Evolutionary conservation across 30 jellyfish, hydroid and myxozoan genomes (phyloP).

Genomic region (Phacellophora camtschatica): DNA sequence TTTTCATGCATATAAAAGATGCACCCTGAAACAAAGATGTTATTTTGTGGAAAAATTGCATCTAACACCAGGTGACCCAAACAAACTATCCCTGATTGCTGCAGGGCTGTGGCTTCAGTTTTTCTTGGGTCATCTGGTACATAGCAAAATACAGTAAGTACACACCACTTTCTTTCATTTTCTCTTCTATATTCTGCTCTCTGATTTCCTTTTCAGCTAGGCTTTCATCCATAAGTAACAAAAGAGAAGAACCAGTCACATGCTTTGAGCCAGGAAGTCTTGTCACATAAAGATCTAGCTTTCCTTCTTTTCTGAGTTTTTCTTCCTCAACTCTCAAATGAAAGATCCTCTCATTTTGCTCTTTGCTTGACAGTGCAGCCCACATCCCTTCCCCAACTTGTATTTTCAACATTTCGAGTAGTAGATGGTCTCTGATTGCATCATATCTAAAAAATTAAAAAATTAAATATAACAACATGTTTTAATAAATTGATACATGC

Average conservation of each 20-base stretch:
- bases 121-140: too few species aligned
- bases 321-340: slow-evolving; percentile 86
- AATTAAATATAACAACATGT: too few species aligned
- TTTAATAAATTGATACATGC: too few species aligned
- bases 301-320: slow-evolving; percentile 67
- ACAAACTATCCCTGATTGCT: too few species aligned
- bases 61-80: too few species aligned
- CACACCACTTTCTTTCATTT: slow-evolving; percentile 82
- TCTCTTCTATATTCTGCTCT: slow-evolving; percentile 49
- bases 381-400: slow-evolving; percentile 95
- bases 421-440: slow-evolving; percentile 68
- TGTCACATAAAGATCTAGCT: slow-evolving; percentile 57
- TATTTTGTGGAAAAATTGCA: too few species aligned
- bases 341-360: slow-evolving; percentile 78
- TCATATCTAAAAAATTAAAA: slow-evolving; percentile 53
- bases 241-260: slow-evolving; percentile 27
- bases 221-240: slow-evolving; percentile 79
- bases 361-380: slow-evolving; percentile 84
- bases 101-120: too few species aligned
- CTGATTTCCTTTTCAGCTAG: slow-evolving; percentile 65
- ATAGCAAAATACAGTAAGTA: too few species aligned
- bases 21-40: too few species aligned
- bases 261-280: slow-evolving; percentile 79
- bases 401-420: slow-evolving; percentile 75
- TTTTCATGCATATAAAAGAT: too few species aligned